phyloP scores from a whole-genome alignment of 1,140 invertebrate genomes.

The Carposina sasakii region DNA sequence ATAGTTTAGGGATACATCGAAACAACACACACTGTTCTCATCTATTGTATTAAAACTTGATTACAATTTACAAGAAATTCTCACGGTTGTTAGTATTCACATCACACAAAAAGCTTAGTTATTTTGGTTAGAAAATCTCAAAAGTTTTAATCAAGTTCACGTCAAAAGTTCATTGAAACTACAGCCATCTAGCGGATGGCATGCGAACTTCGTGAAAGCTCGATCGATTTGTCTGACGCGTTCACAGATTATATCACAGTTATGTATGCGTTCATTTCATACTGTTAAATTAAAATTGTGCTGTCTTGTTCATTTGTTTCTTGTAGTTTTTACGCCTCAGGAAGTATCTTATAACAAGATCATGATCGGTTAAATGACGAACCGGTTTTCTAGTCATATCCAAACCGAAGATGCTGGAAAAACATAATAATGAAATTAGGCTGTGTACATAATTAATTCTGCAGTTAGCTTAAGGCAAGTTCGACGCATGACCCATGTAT shows the following conservation, averaged over 20 bases:
- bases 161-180: slow-evolving; percentile 64
- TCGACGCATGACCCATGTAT: no score
- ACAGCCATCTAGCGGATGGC: slow-evolving; percentile 52
- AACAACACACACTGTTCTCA: slow-evolving; percentile 32
- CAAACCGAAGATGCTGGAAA: slow-evolving; percentile 14
- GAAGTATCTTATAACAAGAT: slow-evolving; percentile 44
- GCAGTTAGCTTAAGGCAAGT: background rate
- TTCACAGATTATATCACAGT: slow-evolving; percentile 32
- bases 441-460: background rate
- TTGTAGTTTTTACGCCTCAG: slow-evolving; percentile 40
- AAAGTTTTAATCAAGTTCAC: slow-evolving; percentile 65
- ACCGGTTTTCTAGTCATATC: slow-evolving; percentile 20
- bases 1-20: slow-evolving; percentile 9
- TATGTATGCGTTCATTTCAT: slow-evolving; percentile 37
- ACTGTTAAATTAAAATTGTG: slow-evolving; percentile 32
- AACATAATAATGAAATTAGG: slow-evolving; percentile 9
- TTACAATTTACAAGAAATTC: slow-evolving; percentile 29
- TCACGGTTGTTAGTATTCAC: slow-evolving; percentile 37
- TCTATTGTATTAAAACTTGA: slow-evolving; percentile 33
- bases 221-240: slow-evolving; percentile 43
- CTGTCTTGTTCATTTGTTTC: slow-evolving; percentile 34
- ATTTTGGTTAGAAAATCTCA: slow-evolving; percentile 66
- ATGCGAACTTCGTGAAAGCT: slow-evolving; percentile 51
- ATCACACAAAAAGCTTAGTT: slow-evolving; percentile 58
- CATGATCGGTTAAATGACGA: slow-evolving; percentile 37